A percentile compares a stretch with the other conserved stretches of the same genome.
Conservation (phyloP, 1,140 invertebrate species). For the Zaprionus camerounensis region DNA sequence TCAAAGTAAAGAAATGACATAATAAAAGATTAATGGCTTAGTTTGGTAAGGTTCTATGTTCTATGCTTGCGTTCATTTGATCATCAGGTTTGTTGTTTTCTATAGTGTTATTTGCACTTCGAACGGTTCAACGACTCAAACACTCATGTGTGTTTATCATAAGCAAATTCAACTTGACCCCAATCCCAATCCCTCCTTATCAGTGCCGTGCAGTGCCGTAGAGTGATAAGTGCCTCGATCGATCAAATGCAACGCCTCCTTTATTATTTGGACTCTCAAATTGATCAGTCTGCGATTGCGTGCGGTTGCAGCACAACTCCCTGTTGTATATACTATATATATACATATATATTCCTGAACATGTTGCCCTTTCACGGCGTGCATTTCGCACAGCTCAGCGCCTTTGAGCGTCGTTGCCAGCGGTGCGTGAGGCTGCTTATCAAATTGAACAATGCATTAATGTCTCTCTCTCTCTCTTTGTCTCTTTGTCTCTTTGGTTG, state of each 20-base stretch:
- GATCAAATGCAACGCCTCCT: conserved; percentile 28
- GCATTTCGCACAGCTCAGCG: conserved; percentile 64
- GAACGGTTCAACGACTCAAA: conserved; percentile 21
- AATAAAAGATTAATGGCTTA: too few relatives aligned
- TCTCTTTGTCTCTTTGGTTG: conserved; percentile 7
- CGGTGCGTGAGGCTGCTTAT: conserved; percentile 40
- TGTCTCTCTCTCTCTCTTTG: conserved; percentile 1
- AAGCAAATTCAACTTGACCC: conserved; percentile 65
- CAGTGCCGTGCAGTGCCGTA: conserved; percentile 29
- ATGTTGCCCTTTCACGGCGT: conserved; percentile 77
- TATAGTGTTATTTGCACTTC: not conserved
- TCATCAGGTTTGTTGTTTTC: not conserved
- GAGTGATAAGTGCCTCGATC: conserved; percentile 15
- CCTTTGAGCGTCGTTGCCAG: conserved; percentile 56
- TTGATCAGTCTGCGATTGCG: conserved; percentile 2
- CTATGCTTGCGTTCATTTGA: too few relatives aligned
- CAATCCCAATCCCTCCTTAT: conserved; percentile 65
- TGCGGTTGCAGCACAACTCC: not conserved
- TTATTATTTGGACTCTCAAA: conserved; percentile 19
- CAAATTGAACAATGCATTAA: not conserved
- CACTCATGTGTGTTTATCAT: conserved; percentile 30
- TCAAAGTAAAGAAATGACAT: too few relatives aligned
- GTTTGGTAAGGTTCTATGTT: too few relatives aligned
- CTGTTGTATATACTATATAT: not conserved
- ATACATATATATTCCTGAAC: not conserved